These are phyloP conservation scores for Sebastolobus alascanus DNA, from an alignment of 2,797 vertebrate species.

Conservation along the genomic window DNA sequence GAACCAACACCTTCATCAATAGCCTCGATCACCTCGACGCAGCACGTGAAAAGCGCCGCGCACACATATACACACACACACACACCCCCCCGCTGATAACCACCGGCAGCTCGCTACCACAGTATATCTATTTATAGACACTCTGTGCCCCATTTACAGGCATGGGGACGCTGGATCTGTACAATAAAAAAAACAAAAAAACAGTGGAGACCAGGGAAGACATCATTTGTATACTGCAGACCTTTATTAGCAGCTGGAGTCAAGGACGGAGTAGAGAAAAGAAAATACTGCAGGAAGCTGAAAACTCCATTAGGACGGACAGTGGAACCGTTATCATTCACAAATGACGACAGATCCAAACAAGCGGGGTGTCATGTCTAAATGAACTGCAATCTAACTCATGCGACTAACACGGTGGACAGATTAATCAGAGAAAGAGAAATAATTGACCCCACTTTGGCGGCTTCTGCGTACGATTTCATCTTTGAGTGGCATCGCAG, in stretches of 20 bases:
- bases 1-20: constrained; percentile 58
- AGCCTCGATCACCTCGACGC: constrained; percentile 55
- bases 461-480: constrained; percentile 49
- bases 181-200: constrained; percentile 43
- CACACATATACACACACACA: neutral
- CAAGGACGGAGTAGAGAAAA: neutral
- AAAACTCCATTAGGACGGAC: constrained; percentile 18
- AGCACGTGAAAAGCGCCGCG: constrained; percentile 42
- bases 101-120: constrained; percentile 52
- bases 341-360: constrained; percentile 32
- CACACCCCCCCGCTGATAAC: constrained; percentile 34
- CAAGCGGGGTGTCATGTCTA: constrained; percentile 23
- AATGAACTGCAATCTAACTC: constrained; percentile 41
- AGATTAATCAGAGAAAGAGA: constrained; percentile 50
- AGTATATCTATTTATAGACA: constrained; percentile 76
- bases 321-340: neutral
- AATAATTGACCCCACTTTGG: constrained; percentile 64
- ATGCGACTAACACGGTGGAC: constrained; percentile 36
- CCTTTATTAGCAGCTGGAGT: constrained; percentile 13
- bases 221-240: constrained; percentile 34
- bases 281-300: constrained; percentile 17
- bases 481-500: constrained; percentile 68
- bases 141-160: constrained; percentile 73
- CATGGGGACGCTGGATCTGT: constrained; percentile 65
- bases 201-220: constrained; percentile 16